Conservation (phyloP, 1,140 invertebrate species). For the Stratiolaelaps scimitus region DNA sequence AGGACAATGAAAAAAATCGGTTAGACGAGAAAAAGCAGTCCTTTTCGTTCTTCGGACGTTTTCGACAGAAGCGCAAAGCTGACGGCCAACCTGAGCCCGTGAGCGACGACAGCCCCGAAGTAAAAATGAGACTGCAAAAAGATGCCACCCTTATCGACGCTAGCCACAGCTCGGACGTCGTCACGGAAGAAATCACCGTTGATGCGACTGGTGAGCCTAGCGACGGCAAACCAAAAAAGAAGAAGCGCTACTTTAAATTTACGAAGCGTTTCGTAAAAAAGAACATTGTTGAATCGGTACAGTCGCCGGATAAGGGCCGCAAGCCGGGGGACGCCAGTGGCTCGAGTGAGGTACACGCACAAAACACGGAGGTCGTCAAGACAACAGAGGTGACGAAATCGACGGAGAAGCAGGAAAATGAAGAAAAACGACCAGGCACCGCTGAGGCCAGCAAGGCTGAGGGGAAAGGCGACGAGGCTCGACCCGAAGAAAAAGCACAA, state of each 20-base stretch:
- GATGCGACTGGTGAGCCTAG: not conserved
- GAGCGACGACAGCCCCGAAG: not conserved
- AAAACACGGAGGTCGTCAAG: not conserved
- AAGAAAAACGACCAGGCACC: constrained; percentile 2
- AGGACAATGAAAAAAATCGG: not conserved
- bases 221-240: not conserved
- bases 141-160: not conserved
- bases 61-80: not conserved
- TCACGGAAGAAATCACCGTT: not conserved
- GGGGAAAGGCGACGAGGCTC: not conserved
- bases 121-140: not conserved
- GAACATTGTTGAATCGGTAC: no score
- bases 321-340: no score
- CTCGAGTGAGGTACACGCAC: not conserved
- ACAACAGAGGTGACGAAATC: not conserved
- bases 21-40: not conserved
- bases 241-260: not conserved
- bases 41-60: not conserved
- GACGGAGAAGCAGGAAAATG: not conserved
- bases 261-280: not conserved
- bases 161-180: not conserved
- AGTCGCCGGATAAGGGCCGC: no score
- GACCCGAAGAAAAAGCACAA: constrained; percentile 1
- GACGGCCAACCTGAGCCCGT: no score
- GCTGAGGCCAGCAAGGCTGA: not conserved